A percentile compares a stretch with the other conserved stretches of the same genome.
Conservation (phyloP, 92 coral and sea anemone genomes). For the Actinernus sp. region DNA sequence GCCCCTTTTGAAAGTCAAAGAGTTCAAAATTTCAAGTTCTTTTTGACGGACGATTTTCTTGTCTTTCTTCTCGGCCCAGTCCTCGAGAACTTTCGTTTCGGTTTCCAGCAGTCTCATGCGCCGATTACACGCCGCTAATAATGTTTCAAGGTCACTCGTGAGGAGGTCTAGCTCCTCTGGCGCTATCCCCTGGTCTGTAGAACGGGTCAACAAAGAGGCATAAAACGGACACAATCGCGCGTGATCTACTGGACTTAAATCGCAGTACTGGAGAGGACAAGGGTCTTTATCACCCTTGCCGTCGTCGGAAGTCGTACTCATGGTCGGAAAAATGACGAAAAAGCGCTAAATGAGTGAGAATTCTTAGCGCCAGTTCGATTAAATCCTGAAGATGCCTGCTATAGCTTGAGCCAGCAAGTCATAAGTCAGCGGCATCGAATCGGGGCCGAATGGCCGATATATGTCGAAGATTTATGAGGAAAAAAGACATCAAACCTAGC, state of each 20-base stretch:
- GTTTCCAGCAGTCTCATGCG: slow-evolving; percentile 88
- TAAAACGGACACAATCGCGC: slow-evolving; percentile 93
- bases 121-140: slow-evolving; percentile 95
- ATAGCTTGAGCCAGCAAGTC: too few relatives aligned
- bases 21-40: slow-evolving; percentile 92
- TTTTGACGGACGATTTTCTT: slow-evolving; percentile 96
- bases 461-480: too few relatives aligned
- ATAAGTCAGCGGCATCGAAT: too few relatives aligned
- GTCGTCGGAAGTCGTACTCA: slow-evolving; percentile 59
- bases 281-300: slow-evolving; percentile 92
- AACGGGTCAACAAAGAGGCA: slow-evolving; percentile 78
- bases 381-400: slow-evolving; percentile 8
- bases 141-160: slow-evolving; percentile 97
- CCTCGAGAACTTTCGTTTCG: slow-evolving; percentile 92
- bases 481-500: too few relatives aligned
- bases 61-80: slow-evolving; percentile 98
- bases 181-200: slow-evolving; percentile 80
- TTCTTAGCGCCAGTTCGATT: too few relatives aligned
- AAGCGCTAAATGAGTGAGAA: not conserved
- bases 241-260: slow-evolving; percentile 92
- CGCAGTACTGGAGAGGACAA: slow-evolving; percentile 94
- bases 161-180: slow-evolving; percentile 91
- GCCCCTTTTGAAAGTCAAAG: slow-evolving; percentile 84
- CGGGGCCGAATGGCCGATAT: too few relatives aligned
- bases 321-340: not conserved